phyloP scores from a whole-genome alignment of 2,888 invertebrate species.

The Dromius quadrimaculatus region DNA sequence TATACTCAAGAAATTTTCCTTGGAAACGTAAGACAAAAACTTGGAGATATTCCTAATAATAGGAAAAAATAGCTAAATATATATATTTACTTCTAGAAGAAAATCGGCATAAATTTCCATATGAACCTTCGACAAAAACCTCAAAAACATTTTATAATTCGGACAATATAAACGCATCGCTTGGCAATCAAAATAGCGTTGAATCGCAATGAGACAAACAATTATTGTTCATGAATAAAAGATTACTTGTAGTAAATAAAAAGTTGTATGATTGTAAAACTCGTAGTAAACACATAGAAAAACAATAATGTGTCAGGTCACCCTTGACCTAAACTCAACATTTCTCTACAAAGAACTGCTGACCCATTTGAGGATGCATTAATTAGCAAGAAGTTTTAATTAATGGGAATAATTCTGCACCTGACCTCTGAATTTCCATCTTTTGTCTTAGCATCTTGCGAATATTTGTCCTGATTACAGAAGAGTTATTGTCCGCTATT shows the following conservation, averaged over 20 bases:
- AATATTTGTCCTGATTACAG: constrained; percentile 33
- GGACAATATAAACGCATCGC: constrained; percentile 18
- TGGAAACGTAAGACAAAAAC: too few species aligned
- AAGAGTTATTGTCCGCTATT: constrained; percentile 33
- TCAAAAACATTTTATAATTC: constrained; percentile 48
- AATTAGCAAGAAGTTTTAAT: constrained; percentile 45
- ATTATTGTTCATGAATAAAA: background rate
- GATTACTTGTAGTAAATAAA: background rate
- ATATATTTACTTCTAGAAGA: constrained; percentile 47
- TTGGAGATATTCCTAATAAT: too few species aligned
- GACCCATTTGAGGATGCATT: constrained; percentile 49
- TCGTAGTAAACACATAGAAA: constrained; percentile 15
- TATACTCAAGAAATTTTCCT: background rate
- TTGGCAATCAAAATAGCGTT: constrained; percentile 18
- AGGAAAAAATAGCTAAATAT: too few species aligned
- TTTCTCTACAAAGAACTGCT: constrained; percentile 26
- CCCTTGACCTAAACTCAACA: constrained; percentile 48
- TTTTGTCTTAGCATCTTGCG: background rate
- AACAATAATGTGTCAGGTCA: constrained; percentile 39
- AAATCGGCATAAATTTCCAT: constrained; percentile 42
- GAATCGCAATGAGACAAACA: constrained; percentile 24
- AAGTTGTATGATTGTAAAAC: constrained; percentile 10
- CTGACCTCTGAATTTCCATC: constrained; percentile 36
- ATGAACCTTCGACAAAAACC: constrained; percentile 21
- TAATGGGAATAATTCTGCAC: constrained; percentile 44